Percentiles rank a stretch among this genome's conserved stretches.
Conservation (phyloP, 2,797 vertebrate genomes). For the Phoxinus dragarum region DNA sequence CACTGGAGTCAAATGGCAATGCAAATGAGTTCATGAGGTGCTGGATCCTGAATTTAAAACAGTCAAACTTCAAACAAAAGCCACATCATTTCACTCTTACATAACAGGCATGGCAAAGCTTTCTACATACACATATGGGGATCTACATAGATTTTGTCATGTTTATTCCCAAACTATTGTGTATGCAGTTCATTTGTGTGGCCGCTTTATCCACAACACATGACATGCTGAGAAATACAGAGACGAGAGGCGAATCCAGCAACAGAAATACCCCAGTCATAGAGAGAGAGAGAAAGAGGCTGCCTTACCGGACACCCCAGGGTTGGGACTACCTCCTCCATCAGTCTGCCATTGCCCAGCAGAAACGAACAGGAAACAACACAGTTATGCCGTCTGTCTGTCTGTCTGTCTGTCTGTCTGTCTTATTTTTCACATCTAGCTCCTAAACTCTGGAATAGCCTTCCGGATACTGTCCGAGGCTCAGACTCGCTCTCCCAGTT, state of each 20-base stretch:
- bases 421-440: no score
- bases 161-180: conserved; percentile 8
- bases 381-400: conserved; percentile 78
- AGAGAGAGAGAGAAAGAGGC: conserved; percentile 51
- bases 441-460: no score
- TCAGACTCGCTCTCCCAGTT: no score
- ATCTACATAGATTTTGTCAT: conserved; percentile 10
- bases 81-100: conserved; percentile 21
- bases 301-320: conserved; percentile 96
- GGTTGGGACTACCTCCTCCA: conserved; percentile 93
- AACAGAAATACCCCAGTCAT: conserved; percentile 26
- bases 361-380: conserved; percentile 96
- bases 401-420: neutral
- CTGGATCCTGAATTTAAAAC: conserved; percentile 12
- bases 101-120: conserved; percentile 12
- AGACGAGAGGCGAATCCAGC: conserved; percentile 38
- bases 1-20: conserved; percentile 11
- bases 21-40: conserved; percentile 25
- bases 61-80: neutral
- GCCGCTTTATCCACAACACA: conserved; percentile 26
- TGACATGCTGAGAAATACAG: conserved; percentile 53
- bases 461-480: no score
- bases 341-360: conserved; percentile 98
- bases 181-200: neutral
- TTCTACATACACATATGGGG: conserved; percentile 11